Conservation (phyloP, 1,140 invertebrate species). For the Euura saliciscinereae region DNA sequence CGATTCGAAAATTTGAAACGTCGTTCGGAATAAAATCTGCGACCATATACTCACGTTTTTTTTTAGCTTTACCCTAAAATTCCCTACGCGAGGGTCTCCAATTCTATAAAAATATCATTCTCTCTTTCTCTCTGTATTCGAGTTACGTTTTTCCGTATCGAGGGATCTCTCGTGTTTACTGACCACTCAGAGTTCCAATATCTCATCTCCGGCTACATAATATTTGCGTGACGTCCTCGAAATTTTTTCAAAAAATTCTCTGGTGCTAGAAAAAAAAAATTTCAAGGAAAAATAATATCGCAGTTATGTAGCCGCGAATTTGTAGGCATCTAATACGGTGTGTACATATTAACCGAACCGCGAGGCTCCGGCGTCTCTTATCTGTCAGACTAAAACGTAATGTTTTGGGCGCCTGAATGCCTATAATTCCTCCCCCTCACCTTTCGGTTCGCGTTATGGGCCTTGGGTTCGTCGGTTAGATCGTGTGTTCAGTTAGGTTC, state of each 20-base stretch:
- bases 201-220: not conserved
- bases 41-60: too few relatives aligned
- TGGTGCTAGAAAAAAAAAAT: too few relatives aligned
- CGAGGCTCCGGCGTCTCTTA: not conserved
- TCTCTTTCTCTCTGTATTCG: too few relatives aligned
- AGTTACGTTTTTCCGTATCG: not conserved
- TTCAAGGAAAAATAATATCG: not conserved
- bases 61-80: too few relatives aligned
- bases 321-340: not conserved
- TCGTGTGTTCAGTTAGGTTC: constrained; percentile 7
- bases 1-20: too few relatives aligned
- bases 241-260: too few relatives aligned
- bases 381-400: constrained; percentile 3
- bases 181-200: not conserved
- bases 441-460: not conserved
- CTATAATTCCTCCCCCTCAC: not conserved
- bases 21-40: too few relatives aligned
- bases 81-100: too few relatives aligned
- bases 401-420: not conserved
- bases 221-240: too few relatives aligned
- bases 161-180: not conserved
- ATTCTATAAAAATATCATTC: too few relatives aligned
- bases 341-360: too few relatives aligned
- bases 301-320: not conserved
- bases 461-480: not conserved